phyloP scores from a whole-genome alignment of 2,113 vertebrate genomes.

The Lagopus leucura region DNA sequence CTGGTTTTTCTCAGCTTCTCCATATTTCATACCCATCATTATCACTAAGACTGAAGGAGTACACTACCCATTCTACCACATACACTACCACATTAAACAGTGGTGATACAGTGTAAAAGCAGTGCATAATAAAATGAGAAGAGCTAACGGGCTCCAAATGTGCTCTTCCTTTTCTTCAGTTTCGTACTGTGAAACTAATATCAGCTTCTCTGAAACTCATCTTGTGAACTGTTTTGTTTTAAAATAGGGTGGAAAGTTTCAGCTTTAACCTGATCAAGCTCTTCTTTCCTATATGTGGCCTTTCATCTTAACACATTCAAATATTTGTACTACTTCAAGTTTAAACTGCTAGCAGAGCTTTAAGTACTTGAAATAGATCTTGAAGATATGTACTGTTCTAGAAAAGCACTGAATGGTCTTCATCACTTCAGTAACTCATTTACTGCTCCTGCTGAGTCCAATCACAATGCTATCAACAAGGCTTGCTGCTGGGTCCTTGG shows the following conservation, averaged over 20 bases:
- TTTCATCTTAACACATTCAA: slow-evolving; percentile 44
- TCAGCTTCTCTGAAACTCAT: neutral
- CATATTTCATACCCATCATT: neutral
- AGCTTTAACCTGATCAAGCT: slow-evolving; percentile 24
- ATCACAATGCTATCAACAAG: neutral
- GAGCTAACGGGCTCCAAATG: rapidly evolving
- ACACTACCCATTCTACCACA: neutral
- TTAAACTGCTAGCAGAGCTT: slow-evolving; percentile 30
- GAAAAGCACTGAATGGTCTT: neutral
- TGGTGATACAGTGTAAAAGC: neutral
- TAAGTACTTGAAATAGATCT: slow-evolving; percentile 22
- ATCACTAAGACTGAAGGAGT: neutral
- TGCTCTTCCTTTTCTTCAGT: neutral
- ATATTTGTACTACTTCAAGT: slow-evolving; percentile 50
- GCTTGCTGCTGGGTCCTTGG: neutral
- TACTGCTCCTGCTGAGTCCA: neutral
- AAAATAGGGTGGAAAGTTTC: slow-evolving; percentile 25
- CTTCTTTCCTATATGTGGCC: slow-evolving; percentile 18
- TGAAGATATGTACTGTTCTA: slow-evolving; percentile 17
- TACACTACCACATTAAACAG: neutral
- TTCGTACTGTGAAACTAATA: neutral
- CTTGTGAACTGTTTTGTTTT: neutral
- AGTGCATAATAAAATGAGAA: neutral
- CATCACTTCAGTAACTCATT: neutral
- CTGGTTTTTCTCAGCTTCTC: neutral